Evolutionary conservation across 2,888 invertebrate genomes (phyloP), one percentile per base, ranked within the genome.

Genomic region (Neria commutata): DNA sequence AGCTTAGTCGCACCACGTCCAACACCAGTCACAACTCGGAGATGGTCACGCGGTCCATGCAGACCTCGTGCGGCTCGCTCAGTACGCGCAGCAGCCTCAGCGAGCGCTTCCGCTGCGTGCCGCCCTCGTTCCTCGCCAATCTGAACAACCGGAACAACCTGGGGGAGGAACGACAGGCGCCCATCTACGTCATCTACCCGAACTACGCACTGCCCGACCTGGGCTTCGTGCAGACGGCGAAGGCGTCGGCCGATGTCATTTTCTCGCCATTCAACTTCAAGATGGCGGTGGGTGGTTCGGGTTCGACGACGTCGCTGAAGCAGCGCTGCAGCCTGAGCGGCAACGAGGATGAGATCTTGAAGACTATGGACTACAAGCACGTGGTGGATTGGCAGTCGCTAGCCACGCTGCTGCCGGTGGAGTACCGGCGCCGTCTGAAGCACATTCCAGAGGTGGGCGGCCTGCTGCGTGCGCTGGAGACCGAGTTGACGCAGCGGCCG

Each of bases 351-450:
- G 94, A 94, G 81, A 86, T 89, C 62, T 81, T 95, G 37, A 89
- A 89, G 75, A 89, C 89, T 74, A 89, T 90, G 79, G 92, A 92
- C 54, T 88, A 93, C 64, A 86, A 88, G 42, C 95, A 95, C 76
- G 90, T 97, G 8, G 88, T 89, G 76, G 97, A 97, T 80, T 97
- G 96, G 96, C 93, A 94, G 72, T 95, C 95, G 0, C 83, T 97
- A 53, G 93, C 92, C 3, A 90, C 95, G 67, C 85, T 97, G 50
- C 82, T 97, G 63, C 97, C 97, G 3, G 84, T 86, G 65, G 94
- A 97, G 79, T 94, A 91, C 77, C 87, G 88, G 64, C 89, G 90
- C 74, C 85, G 94, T 65, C 79, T 95, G 51, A 91, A 92, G 78
- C 80, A 81, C 78, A 87, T 93, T 72, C 93, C 93, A 6, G 92